Evolutionary conservation across 1,140 invertebrate species (phyloP), one percentile per base, ranked within the genome.

Genomic region (Papilio aristodemus): DNA sequence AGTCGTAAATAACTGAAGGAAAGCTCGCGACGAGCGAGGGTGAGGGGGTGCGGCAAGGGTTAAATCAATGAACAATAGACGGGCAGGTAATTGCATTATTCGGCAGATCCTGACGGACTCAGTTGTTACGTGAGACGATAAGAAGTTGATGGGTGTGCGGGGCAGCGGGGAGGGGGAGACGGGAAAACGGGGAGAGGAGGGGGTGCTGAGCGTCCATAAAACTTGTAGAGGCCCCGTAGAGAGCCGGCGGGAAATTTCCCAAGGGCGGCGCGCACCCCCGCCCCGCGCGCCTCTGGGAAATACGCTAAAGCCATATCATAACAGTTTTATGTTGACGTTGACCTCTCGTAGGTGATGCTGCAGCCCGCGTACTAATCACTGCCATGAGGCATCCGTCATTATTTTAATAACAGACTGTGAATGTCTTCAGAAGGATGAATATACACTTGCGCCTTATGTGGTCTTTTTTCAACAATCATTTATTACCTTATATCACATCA

Each of bases 321-420:
- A 90, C 89, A 88, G 83, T 87, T 91, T 91, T 91, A 89, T 89
- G 87, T 87, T 86, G 89, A 87, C 89, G 78, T 81, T 84, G 84
- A 88, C 85, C 83, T 85, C 82, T 78, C 78, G 78, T 77, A 78
- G 58, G 68, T 17, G 70, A 50, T 63, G 38, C 60, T 54, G 58
- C 66, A 46, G 39, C 63, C 38, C 50, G 22, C 43, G 63, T 66
- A 66, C 63, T 66, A 66, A 66, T 32, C 62, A 43, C 25, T 50
- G 63, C 14, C 25, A 41, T 70, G 59, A 43, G 68, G 41, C 62
- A 62, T 59, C 46, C 14, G 54, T 58, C 37, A 27, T 50, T 66
- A 71, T 69, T 72, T 71, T 13, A 22, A 36, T 60, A 32, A 3
- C 27, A 32, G 27, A 32, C 6, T 32, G 27, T 32, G 27, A 3